These are phyloP conservation scores for Acanthacorydalis orientalis DNA, from an alignment of 2,888 invertebrate species.

Conservation along the genomic window DNA sequence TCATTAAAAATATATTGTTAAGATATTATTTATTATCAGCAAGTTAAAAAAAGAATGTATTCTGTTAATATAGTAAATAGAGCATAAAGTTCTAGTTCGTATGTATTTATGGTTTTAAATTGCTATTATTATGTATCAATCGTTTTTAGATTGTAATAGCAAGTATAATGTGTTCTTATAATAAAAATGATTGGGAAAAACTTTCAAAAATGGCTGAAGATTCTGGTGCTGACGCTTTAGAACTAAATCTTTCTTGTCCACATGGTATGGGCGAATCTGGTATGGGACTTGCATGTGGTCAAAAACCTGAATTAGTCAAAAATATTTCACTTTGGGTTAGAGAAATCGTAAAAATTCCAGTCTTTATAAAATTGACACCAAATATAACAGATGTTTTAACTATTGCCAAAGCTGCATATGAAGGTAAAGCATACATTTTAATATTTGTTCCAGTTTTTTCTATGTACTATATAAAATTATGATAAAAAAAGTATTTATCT, in stretches of 20 bases:
- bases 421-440: conserved; percentile 35
- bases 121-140: too few relatives aligned
- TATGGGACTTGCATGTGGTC: conserved; percentile 97
- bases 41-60: too few relatives aligned
- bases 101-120: too few relatives aligned
- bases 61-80: too few relatives aligned
- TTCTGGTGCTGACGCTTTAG: conserved; percentile 86
- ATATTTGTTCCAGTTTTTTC: conserved; percentile 2
- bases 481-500: too few relatives aligned
- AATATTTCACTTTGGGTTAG: conserved; percentile 86
- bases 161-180: conserved; percentile 87
- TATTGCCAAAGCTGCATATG: conserved; percentile 79
- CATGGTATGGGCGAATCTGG: conserved; percentile 98
- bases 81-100: too few relatives aligned
- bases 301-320: conserved; percentile 76
- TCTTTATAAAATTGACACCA: conserved; percentile 94
- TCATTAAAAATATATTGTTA: too few relatives aligned
- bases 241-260: conserved; percentile 92
- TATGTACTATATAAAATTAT: too few relatives aligned
- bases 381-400: conserved; percentile 88
- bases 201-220: conserved; percentile 60
- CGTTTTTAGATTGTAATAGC: conserved; percentile 64
- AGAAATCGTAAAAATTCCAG: conserved; percentile 73
- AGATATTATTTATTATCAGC: too few relatives aligned
- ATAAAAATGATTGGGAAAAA: conserved; percentile 74